A percentile compares a stretch with the other conserved stretches of the same genome.
These are phyloP conservation scores for Pimephales promelas DNA, from an alignment of 2,113 vertebrate species.

Conservation along the genomic window DNA sequence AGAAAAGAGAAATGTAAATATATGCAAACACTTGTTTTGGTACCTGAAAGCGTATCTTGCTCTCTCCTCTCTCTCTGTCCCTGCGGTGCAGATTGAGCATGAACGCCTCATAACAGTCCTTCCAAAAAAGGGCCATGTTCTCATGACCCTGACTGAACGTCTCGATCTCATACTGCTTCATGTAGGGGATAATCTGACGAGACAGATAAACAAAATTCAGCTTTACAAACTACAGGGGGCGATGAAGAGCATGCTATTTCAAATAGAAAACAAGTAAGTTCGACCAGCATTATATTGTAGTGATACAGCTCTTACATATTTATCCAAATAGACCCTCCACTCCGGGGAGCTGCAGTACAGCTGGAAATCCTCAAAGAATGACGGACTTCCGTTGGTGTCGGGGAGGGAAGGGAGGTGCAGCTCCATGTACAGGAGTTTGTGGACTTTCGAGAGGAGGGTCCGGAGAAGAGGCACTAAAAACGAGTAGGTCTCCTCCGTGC, in stretches of 20 bases:
- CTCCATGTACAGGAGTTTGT: slow-evolving; percentile 95
- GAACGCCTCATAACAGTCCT: slow-evolving; percentile 91
- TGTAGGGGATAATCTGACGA: slow-evolving; percentile 92
- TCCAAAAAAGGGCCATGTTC: slow-evolving; percentile 92
- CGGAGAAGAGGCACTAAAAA: slow-evolving; percentile 93
- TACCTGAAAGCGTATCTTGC: slow-evolving; percentile 98
- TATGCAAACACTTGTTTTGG: not conserved
- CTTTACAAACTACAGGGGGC: not conserved
- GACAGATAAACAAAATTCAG: not conserved
- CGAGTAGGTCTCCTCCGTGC: slow-evolving; percentile 89
- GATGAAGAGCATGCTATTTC: not conserved
- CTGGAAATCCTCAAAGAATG: slow-evolving; percentile 97
- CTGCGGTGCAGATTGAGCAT: slow-evolving; percentile 92
- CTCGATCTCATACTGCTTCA: slow-evolving; percentile 96
- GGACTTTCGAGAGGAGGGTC: slow-evolving; percentile 91
- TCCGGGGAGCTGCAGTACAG: slow-evolving; percentile 90
- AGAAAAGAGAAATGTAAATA: not conserved
- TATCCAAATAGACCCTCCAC: slow-evolving; percentile 95
- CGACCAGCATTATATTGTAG: not conserved
- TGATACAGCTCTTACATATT: slow-evolving; percentile 86
- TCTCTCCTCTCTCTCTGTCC: slow-evolving; percentile 92
- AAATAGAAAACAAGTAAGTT: not conserved
- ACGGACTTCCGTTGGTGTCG: slow-evolving; percentile 89
- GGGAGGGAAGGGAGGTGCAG: slow-evolving; percentile 93
- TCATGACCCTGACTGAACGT: slow-evolving; percentile 89